These are phyloP conservation scores for Campoplex nolae DNA, from an alignment of 2,888 invertebrate species.

Conservation along the genomic window DNA sequence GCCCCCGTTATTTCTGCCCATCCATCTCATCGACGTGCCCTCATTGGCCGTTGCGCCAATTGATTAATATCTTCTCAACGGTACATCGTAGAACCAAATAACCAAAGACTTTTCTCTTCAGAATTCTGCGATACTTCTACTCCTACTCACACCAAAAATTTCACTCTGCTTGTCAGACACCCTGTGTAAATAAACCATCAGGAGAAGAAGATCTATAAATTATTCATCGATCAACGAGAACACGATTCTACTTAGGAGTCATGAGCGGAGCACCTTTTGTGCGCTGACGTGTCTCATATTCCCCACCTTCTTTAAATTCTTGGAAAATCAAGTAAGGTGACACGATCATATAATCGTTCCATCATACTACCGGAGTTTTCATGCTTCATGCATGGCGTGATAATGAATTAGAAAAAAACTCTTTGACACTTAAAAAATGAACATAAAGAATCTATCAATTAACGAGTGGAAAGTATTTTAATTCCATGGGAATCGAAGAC, in stretches of 20 bases:
- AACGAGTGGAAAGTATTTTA: too few species aligned
- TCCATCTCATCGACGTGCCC: not conserved
- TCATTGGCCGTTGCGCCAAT: not conserved
- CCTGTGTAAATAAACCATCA: not conserved
- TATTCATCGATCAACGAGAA: slow-evolving; percentile 47
- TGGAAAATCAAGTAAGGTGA: slow-evolving; percentile 45
- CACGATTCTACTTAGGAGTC: slow-evolving; percentile 21
- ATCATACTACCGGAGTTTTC: not conserved
- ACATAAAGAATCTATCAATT: not conserved
- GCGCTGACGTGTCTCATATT: slow-evolving; percentile 57
- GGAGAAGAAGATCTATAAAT: slow-evolving; percentile 41
- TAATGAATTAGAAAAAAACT: too few species aligned
- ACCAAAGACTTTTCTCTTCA: not conserved
- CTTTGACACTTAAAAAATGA: not conserved
- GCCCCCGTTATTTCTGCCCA: not conserved
- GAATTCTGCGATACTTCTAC: not conserved
- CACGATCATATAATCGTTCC: slow-evolving; percentile 49
- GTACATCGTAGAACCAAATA: not conserved
- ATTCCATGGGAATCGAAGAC: not conserved
- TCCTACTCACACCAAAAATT: not conserved
- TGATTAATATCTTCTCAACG: not conserved
- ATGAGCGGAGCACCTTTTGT: slow-evolving; percentile 11
- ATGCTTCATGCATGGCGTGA: not conserved
- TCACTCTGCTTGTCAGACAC: not conserved
- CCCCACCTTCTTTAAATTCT: slow-evolving; percentile 57